Evolutionary conservation across 2,797 vertebrate species (phyloP), one percentile per base, ranked within the genome.

Genomic region (Darevskia nairensis): DNA sequence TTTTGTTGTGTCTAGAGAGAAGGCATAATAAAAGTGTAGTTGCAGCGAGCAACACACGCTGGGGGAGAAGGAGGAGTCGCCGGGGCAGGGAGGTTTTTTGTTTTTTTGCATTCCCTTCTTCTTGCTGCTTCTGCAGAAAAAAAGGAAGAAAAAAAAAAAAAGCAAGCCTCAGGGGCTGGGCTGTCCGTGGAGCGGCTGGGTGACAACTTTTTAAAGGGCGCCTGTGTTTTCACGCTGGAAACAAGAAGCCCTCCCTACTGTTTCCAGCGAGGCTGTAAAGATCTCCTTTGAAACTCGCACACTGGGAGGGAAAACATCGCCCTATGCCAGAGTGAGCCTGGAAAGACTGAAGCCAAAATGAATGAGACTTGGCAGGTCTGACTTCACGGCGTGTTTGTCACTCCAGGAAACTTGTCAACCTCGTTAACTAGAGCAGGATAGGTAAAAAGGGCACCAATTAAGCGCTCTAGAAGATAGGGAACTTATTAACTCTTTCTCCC

Each of bases 301-400:
- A 11, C 59, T 85, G 41, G 64, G 55, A 23, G 82, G 50, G 29
- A 61, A 32, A 84, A 88, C 88, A 80, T 86, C 75, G 86, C 88
- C 15, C 35, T 1, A 8, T 61, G 46, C 86, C 87, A 59, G 68
- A 86, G 86, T 80, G 82, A 83, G 85, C 79, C 44, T 92, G 25
- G 46, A 84, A 29, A 81, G 82, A 84, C 13, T 39, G 86, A 89
- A 81, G 84, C 46, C 76, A 76, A 87, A 87, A 69, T 87, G 93
- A 95, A 94, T 91, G 89, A 91, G 86, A 75, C 75, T 89, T 85
- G 92, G 91, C 92, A 84, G 89, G 89, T 86, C 91, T 64, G 74
- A 81, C 84, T 93, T 92, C 78, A 86, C 80, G 76, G 78, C 85
- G 84, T 71, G 83, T 81, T 74, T 80, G 89, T 90, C 32, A 35